Percentiles rank a stretch among this genome's conserved stretches.
Conservation (phyloP, 1,140 invertebrate species). For the Drosophila setifemur region DNA sequence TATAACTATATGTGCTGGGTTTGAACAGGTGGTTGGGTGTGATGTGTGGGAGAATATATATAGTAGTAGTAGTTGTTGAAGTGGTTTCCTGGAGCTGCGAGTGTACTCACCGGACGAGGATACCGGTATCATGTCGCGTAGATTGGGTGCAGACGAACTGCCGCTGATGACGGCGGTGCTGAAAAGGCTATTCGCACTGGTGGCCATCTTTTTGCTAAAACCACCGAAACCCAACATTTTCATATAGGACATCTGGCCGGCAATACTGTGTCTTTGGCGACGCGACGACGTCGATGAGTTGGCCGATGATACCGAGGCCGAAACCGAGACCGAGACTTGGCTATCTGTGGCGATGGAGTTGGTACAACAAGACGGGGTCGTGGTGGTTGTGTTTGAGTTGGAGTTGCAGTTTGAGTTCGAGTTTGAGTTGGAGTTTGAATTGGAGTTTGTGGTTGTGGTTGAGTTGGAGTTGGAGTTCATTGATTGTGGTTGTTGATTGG, state of each 20-base stretch:
- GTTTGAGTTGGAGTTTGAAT: conserved; percentile 30
- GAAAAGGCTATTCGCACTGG: conserved; percentile 91
- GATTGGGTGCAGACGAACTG: conserved; percentile 94
- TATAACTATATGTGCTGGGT: too few relatives aligned
- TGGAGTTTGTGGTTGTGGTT: conserved; percentile 33
- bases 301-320: conserved; percentile 72
- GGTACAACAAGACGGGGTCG: conserved; percentile 49
- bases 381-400: conserved; percentile 28
- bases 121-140: conserved; percentile 92
- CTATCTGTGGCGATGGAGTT: conserved; percentile 78
- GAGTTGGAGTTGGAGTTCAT: neutral
- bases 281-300: conserved; percentile 84
- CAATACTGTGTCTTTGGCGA: conserved; percentile 95
- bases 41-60: too few relatives aligned
- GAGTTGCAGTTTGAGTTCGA: conserved; percentile 21
- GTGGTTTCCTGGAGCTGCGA: too few relatives aligned
- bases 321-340: conserved; percentile 70
- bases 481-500: conserved; percentile 2
- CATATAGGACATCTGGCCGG: conserved; percentile 95
- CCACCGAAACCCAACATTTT: conserved; percentile 90
- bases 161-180: conserved; percentile 97
- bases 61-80: too few relatives aligned
- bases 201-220: conserved; percentile 87
- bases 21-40: too few relatives aligned
- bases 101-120: conserved; percentile 87